Evolutionary conservation across 2,113 vertebrate species (phyloP).

Genomic region (Amazona guildingii): DNA sequence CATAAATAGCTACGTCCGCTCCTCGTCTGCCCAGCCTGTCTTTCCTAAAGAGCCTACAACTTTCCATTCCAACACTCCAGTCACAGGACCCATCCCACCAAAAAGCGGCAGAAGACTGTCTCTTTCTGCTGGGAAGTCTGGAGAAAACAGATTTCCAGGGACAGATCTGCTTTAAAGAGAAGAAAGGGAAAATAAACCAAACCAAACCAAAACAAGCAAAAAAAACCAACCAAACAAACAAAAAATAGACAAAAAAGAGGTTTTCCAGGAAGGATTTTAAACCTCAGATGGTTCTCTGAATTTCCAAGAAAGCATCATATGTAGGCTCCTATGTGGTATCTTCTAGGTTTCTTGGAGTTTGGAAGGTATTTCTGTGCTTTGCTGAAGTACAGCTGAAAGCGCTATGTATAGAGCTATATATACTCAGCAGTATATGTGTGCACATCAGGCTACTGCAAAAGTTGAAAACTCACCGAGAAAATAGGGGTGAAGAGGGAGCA

Average conservation of each 20-base stretch:
- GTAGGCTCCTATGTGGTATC: neutral
- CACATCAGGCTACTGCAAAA: neutral
- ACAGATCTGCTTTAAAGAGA: neutral
- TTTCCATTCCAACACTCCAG: neutral
- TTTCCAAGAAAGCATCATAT: neutral
- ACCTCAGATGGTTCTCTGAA: neutral
- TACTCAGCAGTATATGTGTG: neutral
- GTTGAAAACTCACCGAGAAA: neutral
- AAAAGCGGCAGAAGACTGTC: neutral
- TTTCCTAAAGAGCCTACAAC: neutral
- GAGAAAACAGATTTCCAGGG: neutral
- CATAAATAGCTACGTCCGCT: neutral
- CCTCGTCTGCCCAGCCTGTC: neutral
- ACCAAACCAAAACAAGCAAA: neutral
- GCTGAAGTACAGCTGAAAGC: neutral
- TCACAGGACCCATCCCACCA: neutral
- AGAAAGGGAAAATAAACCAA: neutral
- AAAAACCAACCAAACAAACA: too few species aligned
- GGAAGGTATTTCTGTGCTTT: neutral
- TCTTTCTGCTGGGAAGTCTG: neutral
- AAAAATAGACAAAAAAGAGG: neutral
- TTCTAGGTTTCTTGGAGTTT: neutral
- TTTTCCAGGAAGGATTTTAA: neutral
- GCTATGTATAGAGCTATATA: neutral
- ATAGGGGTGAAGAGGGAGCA: neutral